Conservation (phyloP, 2,113 vertebrate genomes). For the Crotalus horridus region DNA sequence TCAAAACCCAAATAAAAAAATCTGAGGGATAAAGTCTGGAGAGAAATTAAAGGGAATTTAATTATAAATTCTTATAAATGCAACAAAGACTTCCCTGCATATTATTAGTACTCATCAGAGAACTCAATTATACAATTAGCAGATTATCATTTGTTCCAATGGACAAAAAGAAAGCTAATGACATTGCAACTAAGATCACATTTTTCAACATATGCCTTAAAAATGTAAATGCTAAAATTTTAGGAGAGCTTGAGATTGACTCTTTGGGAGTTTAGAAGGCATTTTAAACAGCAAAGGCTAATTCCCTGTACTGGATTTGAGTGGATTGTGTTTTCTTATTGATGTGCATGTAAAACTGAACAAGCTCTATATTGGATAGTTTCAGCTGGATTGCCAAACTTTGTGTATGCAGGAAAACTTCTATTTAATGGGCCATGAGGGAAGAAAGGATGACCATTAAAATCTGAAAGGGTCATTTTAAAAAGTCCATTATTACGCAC, state of each 20-base stretch:
- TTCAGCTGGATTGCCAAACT: neutral
- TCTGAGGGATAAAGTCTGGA: neutral
- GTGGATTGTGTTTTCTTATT: neutral
- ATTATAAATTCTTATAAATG: neutral
- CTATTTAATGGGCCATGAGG: neutral
- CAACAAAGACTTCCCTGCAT: neutral
- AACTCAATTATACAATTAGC: neutral
- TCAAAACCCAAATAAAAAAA: neutral
- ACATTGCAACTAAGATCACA: neutral
- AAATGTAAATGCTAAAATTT: neutral
- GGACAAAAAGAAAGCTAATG: neutral
- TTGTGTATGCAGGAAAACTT: neutral
- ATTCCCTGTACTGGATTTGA: neutral
- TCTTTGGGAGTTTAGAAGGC: neutral
- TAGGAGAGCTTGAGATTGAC: neutral
- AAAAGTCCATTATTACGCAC: neutral
- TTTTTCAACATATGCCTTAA: neutral
- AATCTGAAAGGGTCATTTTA: neutral
- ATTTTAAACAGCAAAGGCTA: neutral
- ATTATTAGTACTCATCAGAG: conserved; percentile 7
- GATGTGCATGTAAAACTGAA: neutral
- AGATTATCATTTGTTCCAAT: neutral
- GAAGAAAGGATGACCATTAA: neutral
- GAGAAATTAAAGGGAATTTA: neutral
- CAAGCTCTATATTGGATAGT: neutral